Evolutionary conservation across 2,113 vertebrate genomes (phyloP), one percentile per base, ranked within the genome.

Genomic region (Ammospiza nelsoni): DNA sequence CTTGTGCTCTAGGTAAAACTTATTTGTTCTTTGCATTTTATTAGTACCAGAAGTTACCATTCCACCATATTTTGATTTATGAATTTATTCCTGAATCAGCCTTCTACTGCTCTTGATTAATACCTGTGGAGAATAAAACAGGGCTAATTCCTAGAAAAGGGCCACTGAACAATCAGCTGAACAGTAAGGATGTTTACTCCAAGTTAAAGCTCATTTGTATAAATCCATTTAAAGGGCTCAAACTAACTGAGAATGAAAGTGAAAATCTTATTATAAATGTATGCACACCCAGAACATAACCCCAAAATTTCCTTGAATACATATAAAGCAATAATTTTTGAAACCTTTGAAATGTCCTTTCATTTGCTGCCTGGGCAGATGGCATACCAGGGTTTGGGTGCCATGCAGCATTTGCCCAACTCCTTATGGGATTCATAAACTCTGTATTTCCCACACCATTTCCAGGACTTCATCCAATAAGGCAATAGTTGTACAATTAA

Each of bases 391-490:
- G 9, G 9, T 69, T 27, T 93, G n/a, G 0, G 15, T 77, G 44
- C 25, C 11, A 4, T 25, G 28, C 12, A 83, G 9, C 6, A 4
- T 33, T 29, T 33, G 19, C 22, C 2, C 12, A 89, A 33, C 31
- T n/a, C 15, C 4, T 8, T 58, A 25, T 0, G 5, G 33, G 24
- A 57, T 48, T 73, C 58, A 73, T 39, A 71, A 58, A 54, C 6
- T 25, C 0, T 69, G 6, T 1, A 0, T 37, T 90, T 69, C 23
- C 25, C 25, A 12, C 20, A 33, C 6, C 2, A 21, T 37, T 69
- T 81, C 59, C 44, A 59, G 23, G 21, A 10, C 68, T 87, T 62
- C 29, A 54, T 74, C 33, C 49, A 66, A 48, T 16, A 73, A 92
- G 28, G 6, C 9, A 8, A 31, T 69, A 37, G 19, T 88, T 83